Conservation (phyloP, 2,113 vertebrate genomes). For the Ophthalmolycus amberensis region DNA sequence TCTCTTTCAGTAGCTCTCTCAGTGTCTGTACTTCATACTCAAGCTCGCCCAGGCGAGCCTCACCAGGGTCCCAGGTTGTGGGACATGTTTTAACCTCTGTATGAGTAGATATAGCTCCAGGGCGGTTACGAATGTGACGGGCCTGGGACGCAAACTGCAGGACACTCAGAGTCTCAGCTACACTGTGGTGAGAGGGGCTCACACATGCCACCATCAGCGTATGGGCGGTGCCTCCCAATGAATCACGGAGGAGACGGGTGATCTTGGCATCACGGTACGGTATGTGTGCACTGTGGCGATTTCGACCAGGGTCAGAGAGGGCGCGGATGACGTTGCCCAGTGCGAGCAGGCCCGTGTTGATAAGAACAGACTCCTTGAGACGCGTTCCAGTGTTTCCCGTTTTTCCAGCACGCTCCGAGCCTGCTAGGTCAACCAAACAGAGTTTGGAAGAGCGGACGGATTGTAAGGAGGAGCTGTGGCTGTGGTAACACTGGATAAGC, state of each 20-base stretch:
- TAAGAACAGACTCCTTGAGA: conserved; percentile 91
- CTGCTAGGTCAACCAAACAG: conserved; percentile 93
- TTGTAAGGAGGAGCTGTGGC: conserved; percentile 42
- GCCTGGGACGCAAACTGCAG: conserved; percentile 91
- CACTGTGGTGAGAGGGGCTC: conserved; percentile 88
- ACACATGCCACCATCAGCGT: conserved; percentile 93
- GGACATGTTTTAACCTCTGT: conserved; percentile 45
- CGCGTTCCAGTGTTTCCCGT: conserved; percentile 88
- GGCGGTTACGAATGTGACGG: conserved; percentile 88
- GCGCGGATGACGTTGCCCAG: conserved; percentile 93
- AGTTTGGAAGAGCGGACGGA: conserved; percentile 86
- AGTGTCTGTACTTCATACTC: conserved; percentile 87
- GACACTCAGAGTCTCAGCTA: conserved; percentile 90
- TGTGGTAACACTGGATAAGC: conserved; percentile 78
- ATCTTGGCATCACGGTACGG: conserved; percentile 94
- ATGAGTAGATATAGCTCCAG: conserved; percentile 60
- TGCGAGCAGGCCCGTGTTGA: conserved; percentile 90
- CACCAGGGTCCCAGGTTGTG: conserved; percentile 78
- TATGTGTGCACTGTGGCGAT: conserved; percentile 79
- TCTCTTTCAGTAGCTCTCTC: conserved; percentile 87
- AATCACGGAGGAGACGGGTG: conserved; percentile 92
- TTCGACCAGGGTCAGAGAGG: conserved; percentile 85
- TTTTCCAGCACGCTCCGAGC: conserved; percentile 89
- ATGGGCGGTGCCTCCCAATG: conserved; percentile 91
- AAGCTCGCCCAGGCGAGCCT: conserved; percentile 87